Evolutionary conservation across 2,797 vertebrate genomes (phyloP).

Genomic region (Philypnodon macrostomus): DNA sequence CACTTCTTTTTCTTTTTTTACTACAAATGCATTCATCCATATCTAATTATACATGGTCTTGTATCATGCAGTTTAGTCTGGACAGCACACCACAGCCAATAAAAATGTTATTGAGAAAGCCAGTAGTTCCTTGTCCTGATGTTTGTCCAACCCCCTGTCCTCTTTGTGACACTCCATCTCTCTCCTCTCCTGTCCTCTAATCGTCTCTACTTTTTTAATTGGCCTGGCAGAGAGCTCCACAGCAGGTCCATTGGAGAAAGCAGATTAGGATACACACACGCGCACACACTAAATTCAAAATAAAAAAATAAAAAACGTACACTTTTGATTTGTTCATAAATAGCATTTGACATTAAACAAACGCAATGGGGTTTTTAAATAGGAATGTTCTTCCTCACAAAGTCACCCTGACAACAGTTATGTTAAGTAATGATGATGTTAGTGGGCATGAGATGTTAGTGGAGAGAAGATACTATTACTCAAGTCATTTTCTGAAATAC

Average conservation of each 20-base stretch:
- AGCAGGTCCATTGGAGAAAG: slow-evolving; percentile 56
- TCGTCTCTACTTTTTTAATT: slow-evolving; percentile 60
- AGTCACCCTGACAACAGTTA: slow-evolving; percentile 2
- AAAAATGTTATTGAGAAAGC: no score
- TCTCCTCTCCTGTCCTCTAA: slow-evolving; percentile 53
- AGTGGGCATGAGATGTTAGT: no score
- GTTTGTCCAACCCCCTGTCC: slow-evolving; percentile 14
- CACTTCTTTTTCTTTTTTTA: no score
- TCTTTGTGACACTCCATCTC: slow-evolving; percentile 23
- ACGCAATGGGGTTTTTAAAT: slow-evolving; percentile 23
- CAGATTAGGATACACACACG: slow-evolving; percentile 48
- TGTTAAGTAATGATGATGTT: slow-evolving; percentile 10
- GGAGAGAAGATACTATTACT: no score
- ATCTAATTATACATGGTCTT: no score
- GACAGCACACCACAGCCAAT: no score
- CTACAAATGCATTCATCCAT: no score
- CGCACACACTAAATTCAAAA: background rate
- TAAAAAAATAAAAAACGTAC: background rate
- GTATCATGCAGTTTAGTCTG: no score
- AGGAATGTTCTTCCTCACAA: background rate
- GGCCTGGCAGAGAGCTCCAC: slow-evolving; percentile 52
- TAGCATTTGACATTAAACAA: slow-evolving; percentile 5
- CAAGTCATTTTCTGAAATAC: no score
- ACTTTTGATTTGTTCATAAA: background rate
- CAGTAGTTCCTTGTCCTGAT: slow-evolving; percentile 18